phyloP scores from a whole-genome alignment of 1,140 invertebrate genomes.

The Galleria mellonella region DNA sequence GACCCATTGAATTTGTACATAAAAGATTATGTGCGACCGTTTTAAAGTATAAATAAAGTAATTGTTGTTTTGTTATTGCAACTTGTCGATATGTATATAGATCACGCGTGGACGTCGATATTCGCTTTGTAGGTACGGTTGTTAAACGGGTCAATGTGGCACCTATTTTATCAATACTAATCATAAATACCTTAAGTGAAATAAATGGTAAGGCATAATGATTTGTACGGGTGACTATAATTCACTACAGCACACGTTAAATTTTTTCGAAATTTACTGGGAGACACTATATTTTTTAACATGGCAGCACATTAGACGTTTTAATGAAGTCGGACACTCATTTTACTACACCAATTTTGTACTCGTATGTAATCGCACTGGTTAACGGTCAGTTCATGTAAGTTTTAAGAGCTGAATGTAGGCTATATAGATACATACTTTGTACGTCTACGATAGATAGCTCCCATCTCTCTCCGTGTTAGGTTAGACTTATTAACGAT shows the following conservation, averaged over 20 bases:
- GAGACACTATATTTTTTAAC: slow-evolving; percentile 57
- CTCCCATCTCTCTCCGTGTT: slow-evolving; percentile 65
- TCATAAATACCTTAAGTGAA: slow-evolving; percentile 19
- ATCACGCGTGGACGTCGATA: slow-evolving; percentile 48
- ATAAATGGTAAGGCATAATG: slow-evolving; percentile 34
- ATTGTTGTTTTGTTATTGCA: slow-evolving; percentile 71
- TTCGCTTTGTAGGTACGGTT: slow-evolving; percentile 46
- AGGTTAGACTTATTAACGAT: slow-evolving; percentile 57
- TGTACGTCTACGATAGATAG: slow-evolving; percentile 62
- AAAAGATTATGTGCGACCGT: slow-evolving; percentile 50
- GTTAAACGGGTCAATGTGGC: slow-evolving; percentile 30
- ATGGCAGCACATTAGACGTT: slow-evolving; percentile 56
- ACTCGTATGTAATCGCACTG: slow-evolving; percentile 63
- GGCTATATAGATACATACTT: slow-evolving; percentile 57
- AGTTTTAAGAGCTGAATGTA: slow-evolving; percentile 57
- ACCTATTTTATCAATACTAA: slow-evolving; percentile 38
- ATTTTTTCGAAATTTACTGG: slow-evolving; percentile 49
- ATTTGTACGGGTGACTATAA: slow-evolving; percentile 50
- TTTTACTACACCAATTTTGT: slow-evolving; percentile 64
- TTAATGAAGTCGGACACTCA: slow-evolving; percentile 54
- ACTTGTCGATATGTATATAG: slow-evolving; percentile 71
- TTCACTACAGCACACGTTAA: slow-evolving; percentile 62
- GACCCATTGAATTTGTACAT: slow-evolving; percentile 60
- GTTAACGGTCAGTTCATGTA: slow-evolving; percentile 56
- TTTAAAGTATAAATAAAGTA: slow-evolving; percentile 57